Conservation (phyloP, 2,888 invertebrate species). For the Leptinotarsa juncta region DNA sequence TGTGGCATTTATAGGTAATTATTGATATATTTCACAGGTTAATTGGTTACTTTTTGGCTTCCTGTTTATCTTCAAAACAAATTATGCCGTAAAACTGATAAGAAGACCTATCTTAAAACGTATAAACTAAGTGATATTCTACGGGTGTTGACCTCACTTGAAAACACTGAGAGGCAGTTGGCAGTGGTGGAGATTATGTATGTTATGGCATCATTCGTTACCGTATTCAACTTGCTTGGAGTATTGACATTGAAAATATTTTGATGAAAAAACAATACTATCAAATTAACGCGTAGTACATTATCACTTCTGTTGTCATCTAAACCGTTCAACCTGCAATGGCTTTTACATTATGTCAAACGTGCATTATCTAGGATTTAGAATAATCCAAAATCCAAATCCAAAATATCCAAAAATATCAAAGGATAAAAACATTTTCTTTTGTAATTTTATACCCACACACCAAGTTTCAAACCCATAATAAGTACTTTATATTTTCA, state of each 20-base stretch:
- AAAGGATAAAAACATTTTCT: too few relatives aligned
- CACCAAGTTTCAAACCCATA: too few relatives aligned
- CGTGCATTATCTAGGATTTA: too few relatives aligned
- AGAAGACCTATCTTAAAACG: background rate
- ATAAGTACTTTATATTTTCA: too few relatives aligned
- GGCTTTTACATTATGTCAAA: too few relatives aligned
- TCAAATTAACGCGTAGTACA: background rate
- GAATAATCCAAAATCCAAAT: too few relatives aligned
- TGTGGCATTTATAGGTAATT: too few relatives aligned
- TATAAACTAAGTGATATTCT: background rate
- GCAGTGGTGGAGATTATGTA: conserved; percentile 4
- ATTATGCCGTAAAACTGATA: conserved; percentile 13
- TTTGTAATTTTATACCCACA: too few relatives aligned
- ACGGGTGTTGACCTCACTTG: conserved; percentile 6
- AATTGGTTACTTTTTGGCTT: background rate
- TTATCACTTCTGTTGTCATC: too few relatives aligned
- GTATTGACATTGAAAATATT: background rate
- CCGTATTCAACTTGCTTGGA: background rate
- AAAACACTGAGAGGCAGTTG: conserved; percentile 1
- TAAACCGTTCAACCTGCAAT: too few relatives aligned
- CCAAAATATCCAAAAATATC: too few relatives aligned
- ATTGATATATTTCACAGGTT: too few relatives aligned
- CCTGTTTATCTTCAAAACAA: conserved; percentile 11
- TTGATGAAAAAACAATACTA: background rate
- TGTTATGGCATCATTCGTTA: background rate